Evolutionary conservation across 1,140 invertebrate genomes (phyloP), one percentile per base, ranked within the genome.

Genomic region (Lamellibrachia luymesi): DNA sequence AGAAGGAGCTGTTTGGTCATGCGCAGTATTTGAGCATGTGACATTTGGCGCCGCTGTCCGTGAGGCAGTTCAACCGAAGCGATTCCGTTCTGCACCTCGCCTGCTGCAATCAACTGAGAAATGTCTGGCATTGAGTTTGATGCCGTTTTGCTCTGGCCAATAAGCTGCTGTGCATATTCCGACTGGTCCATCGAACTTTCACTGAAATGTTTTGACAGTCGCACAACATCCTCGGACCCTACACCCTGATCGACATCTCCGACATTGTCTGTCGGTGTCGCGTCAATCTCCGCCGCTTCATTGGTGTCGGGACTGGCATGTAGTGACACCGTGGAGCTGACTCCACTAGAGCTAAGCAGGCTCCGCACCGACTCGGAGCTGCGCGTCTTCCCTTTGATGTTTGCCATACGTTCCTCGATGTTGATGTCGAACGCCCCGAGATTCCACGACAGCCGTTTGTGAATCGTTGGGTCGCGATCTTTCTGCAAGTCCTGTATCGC

Each of bases 361-460:
- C 96, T 96, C 91, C 95, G 94, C 7, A 96, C 93, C 64, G 96
- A 97, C 94, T 97, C 96, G 10, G 95, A 95, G 93, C 96, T 96
- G 27, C 96, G 93, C 50, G 94, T 93, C 94, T 95, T 95, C 90
- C 94, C 94, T 92, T 94, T 94, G 4, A 95, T 93, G 56, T 94
- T 94, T 91, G 93, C 93, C 92, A 94, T 92, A 64, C 94, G 94
- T 22, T 95, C 94, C 27, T 94, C 93, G 17, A 90, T 91, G 93
- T 93, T 95, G 95, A 94, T 96, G 95, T 93, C 95, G 6, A 94
- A 94, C n/a, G 94, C 94, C 50, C 97, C 97, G 94, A 97, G 97
- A 95, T 97, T 97, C 97, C 97, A 97, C 22, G 97, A 97, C 25
- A 97, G 95, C 51, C 97, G 96, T 96, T 97, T 97, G 94, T 97